Evolutionary conservation across 2,888 invertebrate genomes (phyloP).

Genomic region (Oscheius sp.): DNA sequence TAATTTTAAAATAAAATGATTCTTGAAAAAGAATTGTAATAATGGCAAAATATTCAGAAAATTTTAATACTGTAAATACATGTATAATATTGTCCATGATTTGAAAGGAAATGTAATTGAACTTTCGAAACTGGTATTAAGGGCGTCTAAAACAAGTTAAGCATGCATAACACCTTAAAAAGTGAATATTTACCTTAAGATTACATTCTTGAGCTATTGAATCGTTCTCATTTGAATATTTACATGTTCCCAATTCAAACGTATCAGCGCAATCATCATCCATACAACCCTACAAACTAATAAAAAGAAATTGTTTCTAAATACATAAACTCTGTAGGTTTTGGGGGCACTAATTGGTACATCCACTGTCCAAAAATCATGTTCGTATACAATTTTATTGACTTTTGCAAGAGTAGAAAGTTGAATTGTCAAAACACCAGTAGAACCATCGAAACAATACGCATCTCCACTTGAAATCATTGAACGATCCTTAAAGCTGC

Average conservation of each 20-base stretch:
- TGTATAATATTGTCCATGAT: conserved; percentile 20
- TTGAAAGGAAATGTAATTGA: conserved; percentile 6
- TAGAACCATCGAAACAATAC: conserved; percentile 4
- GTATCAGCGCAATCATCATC: neutral
- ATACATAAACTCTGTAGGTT: conserved; percentile 9
- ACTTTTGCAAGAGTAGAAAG: neutral
- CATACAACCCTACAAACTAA: neutral
- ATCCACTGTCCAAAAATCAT: neutral
- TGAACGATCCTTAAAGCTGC: neutral
- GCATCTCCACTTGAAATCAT: conserved; percentile 11
- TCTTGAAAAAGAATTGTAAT: no score
- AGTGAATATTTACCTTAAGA: no score
- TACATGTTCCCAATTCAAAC: neutral
- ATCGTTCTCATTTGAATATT: neutral
- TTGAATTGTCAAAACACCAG: conserved; percentile 1
- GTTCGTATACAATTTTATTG: conserved; percentile 6
- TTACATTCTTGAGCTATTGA: neutral
- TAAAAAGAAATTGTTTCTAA: neutral
- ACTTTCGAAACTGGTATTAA: neutral
- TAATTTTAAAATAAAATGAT: no score
- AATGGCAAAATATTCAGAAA: neutral
- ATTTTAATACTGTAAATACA: conserved; percentile 20
- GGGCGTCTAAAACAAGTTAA: neutral
- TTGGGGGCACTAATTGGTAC: conserved; percentile 13
- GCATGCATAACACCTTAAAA: no score